Conservation (phyloP, 1,140 invertebrate genomes). For the Drosophila punjabiensis region DNA sequence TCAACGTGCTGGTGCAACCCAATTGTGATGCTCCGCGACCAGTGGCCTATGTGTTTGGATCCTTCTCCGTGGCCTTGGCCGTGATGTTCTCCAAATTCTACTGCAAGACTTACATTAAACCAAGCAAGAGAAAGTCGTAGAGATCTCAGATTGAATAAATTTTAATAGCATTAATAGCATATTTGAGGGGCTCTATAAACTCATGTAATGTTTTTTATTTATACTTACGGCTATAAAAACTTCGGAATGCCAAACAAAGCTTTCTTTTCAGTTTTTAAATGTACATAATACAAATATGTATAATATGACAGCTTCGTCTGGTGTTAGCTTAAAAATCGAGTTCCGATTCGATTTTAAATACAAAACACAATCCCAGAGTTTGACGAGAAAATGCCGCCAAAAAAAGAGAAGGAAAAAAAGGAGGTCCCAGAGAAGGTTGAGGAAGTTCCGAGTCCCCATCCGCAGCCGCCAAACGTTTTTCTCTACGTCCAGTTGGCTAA, state of each 20-base stretch:
- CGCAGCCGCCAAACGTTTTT: conserved; percentile 62
- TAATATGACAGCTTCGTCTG: neutral
- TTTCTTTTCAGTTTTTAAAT: neutral
- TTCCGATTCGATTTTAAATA: conserved; percentile 16
- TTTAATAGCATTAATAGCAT: neutral
- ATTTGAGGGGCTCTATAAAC: too few species aligned
- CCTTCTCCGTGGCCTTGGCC: conserved; percentile 3
- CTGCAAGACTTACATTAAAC: neutral
- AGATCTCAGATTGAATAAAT: neutral
- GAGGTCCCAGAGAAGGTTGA: neutral
- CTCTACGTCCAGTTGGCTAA: conserved; percentile 56
- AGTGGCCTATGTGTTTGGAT: neutral
- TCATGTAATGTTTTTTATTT: neutral
- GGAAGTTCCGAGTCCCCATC: conserved; percentile 1
- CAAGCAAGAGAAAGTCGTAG: neutral
- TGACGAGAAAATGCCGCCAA: conserved; percentile 27
- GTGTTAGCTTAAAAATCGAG: neutral
- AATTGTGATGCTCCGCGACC: conserved; percentile 5
- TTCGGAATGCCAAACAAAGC: neutral
- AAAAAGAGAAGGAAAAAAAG: conserved; percentile 28
- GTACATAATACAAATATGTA: neutral
- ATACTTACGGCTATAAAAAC: neutral
- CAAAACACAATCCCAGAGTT: conserved; percentile 26
- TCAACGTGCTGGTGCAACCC: conserved; percentile 4
- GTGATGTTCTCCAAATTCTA: conserved; percentile 17